A percentile compares a stretch with the other conserved stretches of the same genome.
Evolutionary conservation across 2,113 vertebrate species (phyloP).

Genomic region (Haemorhous mexicanus): DNA sequence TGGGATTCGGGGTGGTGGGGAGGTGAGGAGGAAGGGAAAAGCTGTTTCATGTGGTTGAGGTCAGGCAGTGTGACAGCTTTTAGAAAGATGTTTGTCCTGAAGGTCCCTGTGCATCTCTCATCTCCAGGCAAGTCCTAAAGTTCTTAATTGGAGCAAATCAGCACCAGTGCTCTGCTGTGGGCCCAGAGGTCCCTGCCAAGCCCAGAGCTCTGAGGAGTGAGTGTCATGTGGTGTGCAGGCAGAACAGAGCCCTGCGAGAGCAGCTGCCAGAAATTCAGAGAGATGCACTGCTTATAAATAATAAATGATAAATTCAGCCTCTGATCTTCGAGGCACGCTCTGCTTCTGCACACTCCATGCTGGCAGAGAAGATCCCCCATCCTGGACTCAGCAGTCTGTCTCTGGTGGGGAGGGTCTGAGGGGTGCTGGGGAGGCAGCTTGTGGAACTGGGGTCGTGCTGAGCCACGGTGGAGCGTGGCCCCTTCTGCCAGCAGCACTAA

Average conservation of each 20-base stretch:
- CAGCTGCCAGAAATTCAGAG: background rate
- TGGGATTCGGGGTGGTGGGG: background rate
- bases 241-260: background rate
- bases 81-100: background rate
- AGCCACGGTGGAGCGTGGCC: accelerated
- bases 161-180: accelerated
- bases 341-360: background rate
- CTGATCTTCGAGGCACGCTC: background rate
- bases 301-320: background rate
- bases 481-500: background rate
- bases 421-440: background rate
- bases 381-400: background rate
- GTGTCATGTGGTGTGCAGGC: background rate
- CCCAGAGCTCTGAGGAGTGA: background rate
- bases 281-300: background rate
- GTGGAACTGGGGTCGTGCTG: background rate
- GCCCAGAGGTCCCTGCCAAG: background rate
- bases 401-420: accelerated
- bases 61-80: background rate
- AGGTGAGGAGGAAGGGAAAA: background rate
- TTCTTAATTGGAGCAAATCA: background rate
- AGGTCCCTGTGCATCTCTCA: accelerated
- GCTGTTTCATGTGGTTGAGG: accelerated
- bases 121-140: background rate
- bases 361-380: background rate